Conservation (phyloP, 2,797 vertebrate genomes). For the Tenualosa thibaudeaui region DNA sequence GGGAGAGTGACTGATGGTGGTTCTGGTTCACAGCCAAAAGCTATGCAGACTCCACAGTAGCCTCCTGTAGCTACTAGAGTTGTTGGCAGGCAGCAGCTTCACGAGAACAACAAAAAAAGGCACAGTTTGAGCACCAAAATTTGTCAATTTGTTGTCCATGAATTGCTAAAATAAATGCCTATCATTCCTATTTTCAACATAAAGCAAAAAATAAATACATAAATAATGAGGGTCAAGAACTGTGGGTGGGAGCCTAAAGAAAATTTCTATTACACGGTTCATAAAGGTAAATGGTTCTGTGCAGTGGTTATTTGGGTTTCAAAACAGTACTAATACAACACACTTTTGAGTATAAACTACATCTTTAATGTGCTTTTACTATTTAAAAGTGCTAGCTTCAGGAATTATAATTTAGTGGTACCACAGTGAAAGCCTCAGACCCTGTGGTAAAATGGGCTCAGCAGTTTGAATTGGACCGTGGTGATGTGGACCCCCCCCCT, state of each 20-base stretch:
- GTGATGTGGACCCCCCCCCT: conserved; percentile 3
- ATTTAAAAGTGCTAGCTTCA: background rate
- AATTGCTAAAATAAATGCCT: background rate
- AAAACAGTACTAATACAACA: background rate
- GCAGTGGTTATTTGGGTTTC: background rate
- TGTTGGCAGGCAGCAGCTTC: background rate
- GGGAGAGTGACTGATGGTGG: conserved; percentile 8
- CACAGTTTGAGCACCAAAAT: background rate
- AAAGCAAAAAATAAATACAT: background rate
- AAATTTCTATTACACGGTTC: background rate
- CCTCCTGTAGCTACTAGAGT: background rate
- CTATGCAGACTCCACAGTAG: background rate
- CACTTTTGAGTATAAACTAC: background rate
- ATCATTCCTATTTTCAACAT: background rate
- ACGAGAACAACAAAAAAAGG: background rate
- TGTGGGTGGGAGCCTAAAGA: background rate
- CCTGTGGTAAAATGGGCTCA: background rate
- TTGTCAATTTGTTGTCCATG: background rate
- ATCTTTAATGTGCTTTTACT: background rate
- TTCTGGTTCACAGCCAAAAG: background rate
- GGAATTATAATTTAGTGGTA: background rate
- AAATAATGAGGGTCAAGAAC: background rate
- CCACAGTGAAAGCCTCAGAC: background rate
- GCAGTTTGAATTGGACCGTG: conserved; percentile 13
- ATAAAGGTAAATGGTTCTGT: background rate